Conservation (phyloP, 2,888 invertebrate species). For the Euplagia quadripunctaria region DNA sequence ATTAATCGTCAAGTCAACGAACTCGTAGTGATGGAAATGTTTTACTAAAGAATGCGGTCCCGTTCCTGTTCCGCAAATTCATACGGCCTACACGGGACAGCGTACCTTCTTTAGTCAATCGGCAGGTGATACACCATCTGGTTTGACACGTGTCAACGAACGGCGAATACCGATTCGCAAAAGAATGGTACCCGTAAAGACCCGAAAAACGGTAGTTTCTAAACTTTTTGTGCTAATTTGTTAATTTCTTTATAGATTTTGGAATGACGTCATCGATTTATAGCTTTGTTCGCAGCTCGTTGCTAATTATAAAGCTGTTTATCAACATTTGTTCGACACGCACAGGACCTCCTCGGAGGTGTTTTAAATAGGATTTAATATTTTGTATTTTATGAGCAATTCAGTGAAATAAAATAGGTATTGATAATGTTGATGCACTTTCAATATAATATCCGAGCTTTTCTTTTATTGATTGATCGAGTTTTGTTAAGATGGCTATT, state of each 20-base stretch:
- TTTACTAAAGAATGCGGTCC: slow-evolving; percentile 75
- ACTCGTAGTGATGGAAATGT: slow-evolving; percentile 73
- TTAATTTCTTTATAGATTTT: slow-evolving; percentile 56
- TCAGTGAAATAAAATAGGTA: neutral
- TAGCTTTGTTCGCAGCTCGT: slow-evolving; percentile 34
- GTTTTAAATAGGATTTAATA: slow-evolving; percentile 9
- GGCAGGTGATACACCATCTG: slow-evolving; percentile 83
- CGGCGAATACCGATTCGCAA: slow-evolving; percentile 63
- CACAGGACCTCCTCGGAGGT: slow-evolving; percentile 37
- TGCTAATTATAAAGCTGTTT: slow-evolving; percentile 46
- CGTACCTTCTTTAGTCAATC: slow-evolving; percentile 55
- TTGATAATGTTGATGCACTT: neutral
- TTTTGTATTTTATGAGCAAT: neutral
- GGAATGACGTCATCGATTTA: slow-evolving; percentile 49
- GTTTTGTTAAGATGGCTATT: no score
- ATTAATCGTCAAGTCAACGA: slow-evolving; percentile 67
- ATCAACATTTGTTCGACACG: slow-evolving; percentile 31
- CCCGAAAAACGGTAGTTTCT: slow-evolving; percentile 53
- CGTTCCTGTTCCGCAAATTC: slow-evolving; percentile 68
- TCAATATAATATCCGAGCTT: neutral
- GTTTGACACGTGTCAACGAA: slow-evolving; percentile 76
- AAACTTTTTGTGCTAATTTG: slow-evolving; percentile 44
- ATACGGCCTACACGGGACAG: slow-evolving; percentile 52
- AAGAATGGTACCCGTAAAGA: slow-evolving; percentile 55
- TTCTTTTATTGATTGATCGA: no score